Evolutionary conservation across 2,113 vertebrate species (phyloP).

Genomic region (Crotophaga sulcirostris): DNA sequence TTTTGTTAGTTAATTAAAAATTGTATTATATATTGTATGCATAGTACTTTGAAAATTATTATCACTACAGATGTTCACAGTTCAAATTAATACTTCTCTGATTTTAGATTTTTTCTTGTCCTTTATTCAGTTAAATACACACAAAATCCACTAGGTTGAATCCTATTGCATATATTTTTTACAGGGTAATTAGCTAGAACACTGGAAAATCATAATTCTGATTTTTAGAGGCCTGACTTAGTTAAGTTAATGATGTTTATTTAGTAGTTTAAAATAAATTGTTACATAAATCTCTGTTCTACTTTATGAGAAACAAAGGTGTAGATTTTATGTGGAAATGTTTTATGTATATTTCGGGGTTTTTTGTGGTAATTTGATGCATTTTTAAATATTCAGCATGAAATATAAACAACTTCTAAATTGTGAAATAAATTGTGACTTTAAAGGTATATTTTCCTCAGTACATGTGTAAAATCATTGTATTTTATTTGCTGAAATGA

Average conservation of each 20-base stretch:
- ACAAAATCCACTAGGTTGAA: not conserved
- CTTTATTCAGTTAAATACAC: not conserved
- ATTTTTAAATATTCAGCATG: not conserved
- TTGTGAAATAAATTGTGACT: not conserved
- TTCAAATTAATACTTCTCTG: not conserved
- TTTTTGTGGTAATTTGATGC: fast-evolving
- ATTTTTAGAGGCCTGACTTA: not conserved
- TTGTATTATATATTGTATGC: no score
- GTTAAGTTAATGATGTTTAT: not conserved
- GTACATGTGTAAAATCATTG: not conserved
- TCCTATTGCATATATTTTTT: fast-evolving
- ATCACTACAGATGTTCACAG: not conserved
- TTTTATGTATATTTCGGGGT: fast-evolving
- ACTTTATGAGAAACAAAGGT: not conserved
- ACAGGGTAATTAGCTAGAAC: not conserved
- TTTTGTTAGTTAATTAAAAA: not conserved
- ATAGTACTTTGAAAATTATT: not conserved
- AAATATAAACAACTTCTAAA: not conserved
- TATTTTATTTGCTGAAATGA: not conserved
- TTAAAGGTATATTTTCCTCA: not conserved
- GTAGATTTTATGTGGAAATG: not conserved
- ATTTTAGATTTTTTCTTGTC: not conserved
- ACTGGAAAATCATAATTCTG: not conserved
- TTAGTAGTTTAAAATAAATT: not conserved
- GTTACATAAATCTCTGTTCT: not conserved